phyloP scores from a whole-genome alignment of 2,113 vertebrate genomes.

The Leiothrix lutea region DNA sequence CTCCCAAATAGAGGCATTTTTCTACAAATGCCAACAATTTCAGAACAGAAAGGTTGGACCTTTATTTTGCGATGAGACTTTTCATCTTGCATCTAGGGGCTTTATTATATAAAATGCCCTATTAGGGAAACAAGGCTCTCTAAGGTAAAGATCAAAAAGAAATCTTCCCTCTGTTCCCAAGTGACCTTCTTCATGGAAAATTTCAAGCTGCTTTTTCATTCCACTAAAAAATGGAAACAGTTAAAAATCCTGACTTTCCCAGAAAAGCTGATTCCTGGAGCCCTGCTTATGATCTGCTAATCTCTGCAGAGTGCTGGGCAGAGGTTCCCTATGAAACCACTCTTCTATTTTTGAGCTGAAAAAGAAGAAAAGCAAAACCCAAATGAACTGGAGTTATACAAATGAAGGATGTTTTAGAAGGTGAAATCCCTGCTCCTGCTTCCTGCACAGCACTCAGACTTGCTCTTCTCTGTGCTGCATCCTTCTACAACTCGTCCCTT shows the following conservation, averaged over 20 bases:
- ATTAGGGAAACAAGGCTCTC: not conserved
- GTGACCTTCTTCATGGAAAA: not conserved
- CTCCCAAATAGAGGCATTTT: not conserved
- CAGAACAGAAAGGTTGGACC: not conserved
- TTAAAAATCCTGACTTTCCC: conserved; percentile 39
- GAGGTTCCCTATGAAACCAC: conserved; percentile 2
- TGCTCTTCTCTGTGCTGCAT: not conserved
- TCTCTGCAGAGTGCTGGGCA: not conserved
- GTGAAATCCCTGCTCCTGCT: not conserved
- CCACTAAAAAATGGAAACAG: conserved; percentile 9
- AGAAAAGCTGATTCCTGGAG: conserved; percentile 33
- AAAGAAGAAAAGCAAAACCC: not conserved
- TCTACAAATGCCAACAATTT: not conserved
- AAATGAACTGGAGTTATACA: not conserved
- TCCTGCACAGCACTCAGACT: not conserved
- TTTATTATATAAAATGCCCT: not conserved
- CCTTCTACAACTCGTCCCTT: not conserved
- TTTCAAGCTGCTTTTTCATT: conserved; percentile 10
- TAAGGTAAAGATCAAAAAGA: conserved; percentile 14
- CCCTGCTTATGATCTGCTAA: conserved; percentile 10
- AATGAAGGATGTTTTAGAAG: not conserved
- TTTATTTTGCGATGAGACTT: not conserved
- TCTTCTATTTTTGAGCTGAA: not conserved
- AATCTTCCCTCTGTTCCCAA: not conserved
- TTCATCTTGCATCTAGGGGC: not conserved